Evolutionary conservation across 2,797 vertebrate species (phyloP).

Genomic region (Micromesistius poutassou): DNA sequence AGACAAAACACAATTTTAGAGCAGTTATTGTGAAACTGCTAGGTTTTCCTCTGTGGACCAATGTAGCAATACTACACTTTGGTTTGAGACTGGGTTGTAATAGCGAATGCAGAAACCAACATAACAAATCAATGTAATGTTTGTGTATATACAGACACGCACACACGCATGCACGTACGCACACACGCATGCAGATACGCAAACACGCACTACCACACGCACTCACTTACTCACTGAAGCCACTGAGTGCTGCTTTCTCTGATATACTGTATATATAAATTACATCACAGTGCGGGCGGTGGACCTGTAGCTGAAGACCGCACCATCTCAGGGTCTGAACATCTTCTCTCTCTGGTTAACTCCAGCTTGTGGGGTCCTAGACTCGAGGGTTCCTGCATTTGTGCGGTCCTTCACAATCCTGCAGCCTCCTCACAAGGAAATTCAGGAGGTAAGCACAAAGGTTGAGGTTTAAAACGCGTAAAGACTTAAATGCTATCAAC

Average conservation of each 20-base stretch:
- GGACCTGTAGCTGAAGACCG: neutral
- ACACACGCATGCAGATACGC: too few relatives aligned
- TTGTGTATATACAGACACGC: neutral
- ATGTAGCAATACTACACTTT: too few relatives aligned
- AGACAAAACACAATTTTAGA: too few relatives aligned
- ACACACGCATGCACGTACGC: neutral
- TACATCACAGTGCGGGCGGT: neutral
- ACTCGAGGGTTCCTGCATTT: neutral
- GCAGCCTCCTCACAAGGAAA: neutral
- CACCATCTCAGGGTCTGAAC: neutral
- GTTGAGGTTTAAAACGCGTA: too few relatives aligned
- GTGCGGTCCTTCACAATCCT: neutral
- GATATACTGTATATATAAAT: neutral
- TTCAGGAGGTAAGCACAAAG: neutral
- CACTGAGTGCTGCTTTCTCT: neutral
- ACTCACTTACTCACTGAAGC: neutral
- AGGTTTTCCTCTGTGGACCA: too few relatives aligned
- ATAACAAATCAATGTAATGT: too few relatives aligned
- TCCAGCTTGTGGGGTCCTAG: neutral
- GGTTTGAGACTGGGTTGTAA: too few relatives aligned
- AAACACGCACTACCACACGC: neutral
- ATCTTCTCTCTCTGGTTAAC: neutral
- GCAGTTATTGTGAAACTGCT: too few relatives aligned
- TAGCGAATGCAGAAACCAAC: too few relatives aligned
- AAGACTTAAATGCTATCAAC: too few relatives aligned